phyloP scores from a whole-genome alignment of 2,797 vertebrate genomes.

The Microcaecilia unicolor region DNA sequence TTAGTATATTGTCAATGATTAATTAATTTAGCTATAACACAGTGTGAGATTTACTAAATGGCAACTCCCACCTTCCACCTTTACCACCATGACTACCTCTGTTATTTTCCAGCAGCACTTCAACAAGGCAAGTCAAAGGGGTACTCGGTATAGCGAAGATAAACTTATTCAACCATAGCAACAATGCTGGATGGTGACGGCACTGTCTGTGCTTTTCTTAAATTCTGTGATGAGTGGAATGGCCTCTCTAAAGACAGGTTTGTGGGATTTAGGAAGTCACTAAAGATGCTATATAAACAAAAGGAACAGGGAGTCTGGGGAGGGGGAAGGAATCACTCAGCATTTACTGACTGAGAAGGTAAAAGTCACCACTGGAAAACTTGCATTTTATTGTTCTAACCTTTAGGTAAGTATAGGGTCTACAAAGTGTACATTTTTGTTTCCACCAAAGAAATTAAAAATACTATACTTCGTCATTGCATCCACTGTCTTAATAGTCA shows the following conservation, averaged over 20 bases:
- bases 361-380: constrained; percentile 50
- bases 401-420: constrained; percentile 47
- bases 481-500: constrained; percentile 31
- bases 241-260: constrained; percentile 6
- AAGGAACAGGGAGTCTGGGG: constrained; percentile 12
- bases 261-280: constrained; percentile 27
- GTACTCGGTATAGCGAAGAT: no score
- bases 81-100: no score
- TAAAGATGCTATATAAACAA: constrained; percentile 31
- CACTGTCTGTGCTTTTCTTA: neutral
- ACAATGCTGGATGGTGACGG: no score
- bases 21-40: no score
- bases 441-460: constrained; percentile 39
- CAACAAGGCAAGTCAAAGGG: no score
- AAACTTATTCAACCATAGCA: neutral
- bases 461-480: constrained; percentile 3
- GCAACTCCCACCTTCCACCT: no score
- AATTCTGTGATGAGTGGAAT: constrained; percentile 11
- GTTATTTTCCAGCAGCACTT: no score
- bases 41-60: no score
- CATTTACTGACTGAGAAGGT: constrained; percentile 36
- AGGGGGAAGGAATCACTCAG: constrained; percentile 34
- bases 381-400: constrained; percentile 47
- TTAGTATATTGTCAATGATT: no score
- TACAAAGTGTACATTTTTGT: constrained; percentile 42